Evolutionary conservation across 2,797 vertebrate species (phyloP).

Genomic region (Sebastes wilsoni): DNA sequence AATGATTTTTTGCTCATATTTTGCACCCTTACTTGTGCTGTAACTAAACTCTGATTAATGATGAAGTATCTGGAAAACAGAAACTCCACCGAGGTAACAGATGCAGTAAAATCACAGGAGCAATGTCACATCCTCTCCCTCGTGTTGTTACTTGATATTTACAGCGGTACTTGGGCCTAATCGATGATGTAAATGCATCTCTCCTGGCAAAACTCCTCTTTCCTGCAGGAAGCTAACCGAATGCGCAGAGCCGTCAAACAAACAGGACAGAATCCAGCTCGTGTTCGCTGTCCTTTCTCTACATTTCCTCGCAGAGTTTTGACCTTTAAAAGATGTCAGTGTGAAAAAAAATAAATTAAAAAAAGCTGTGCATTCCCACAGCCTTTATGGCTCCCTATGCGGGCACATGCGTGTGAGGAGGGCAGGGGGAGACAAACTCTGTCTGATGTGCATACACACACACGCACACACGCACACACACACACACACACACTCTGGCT

Average conservation of each 20-base stretch:
- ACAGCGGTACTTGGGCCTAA: constrained; percentile 61
- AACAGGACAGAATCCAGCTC: constrained; percentile 35
- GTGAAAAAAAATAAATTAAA: constrained; percentile 18
- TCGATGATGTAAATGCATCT: constrained; percentile 74
- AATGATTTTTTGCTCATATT: constrained; percentile 1
- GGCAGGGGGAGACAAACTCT: constrained; percentile 36
- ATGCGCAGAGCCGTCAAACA: constrained; percentile 63
- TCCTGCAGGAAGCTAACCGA: constrained; percentile 58
- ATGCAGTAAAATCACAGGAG: constrained; percentile 40
- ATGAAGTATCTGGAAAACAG: constrained; percentile 10
- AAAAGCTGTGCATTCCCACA: constrained; percentile 16
- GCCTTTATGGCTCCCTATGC: constrained; percentile 7
- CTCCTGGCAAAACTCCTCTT: constrained; percentile 49
- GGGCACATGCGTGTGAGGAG: constrained; percentile 11
- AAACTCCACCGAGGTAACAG: constrained; percentile 30
- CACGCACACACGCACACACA: background rate
- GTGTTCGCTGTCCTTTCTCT: constrained; percentile 52
- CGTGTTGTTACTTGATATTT: constrained; percentile 74
- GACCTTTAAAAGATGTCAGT: constrained; percentile 77
- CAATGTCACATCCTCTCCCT: constrained; percentile 47
- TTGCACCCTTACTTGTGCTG: background rate
- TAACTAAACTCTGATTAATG: constrained; percentile 1
- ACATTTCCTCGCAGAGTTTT: constrained; percentile 59
- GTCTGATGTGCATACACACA: constrained; percentile 9
- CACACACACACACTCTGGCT: constrained; percentile 24